phyloP scores from a whole-genome alignment of 1,140 invertebrate genomes.

The Bombyx mori region DNA sequence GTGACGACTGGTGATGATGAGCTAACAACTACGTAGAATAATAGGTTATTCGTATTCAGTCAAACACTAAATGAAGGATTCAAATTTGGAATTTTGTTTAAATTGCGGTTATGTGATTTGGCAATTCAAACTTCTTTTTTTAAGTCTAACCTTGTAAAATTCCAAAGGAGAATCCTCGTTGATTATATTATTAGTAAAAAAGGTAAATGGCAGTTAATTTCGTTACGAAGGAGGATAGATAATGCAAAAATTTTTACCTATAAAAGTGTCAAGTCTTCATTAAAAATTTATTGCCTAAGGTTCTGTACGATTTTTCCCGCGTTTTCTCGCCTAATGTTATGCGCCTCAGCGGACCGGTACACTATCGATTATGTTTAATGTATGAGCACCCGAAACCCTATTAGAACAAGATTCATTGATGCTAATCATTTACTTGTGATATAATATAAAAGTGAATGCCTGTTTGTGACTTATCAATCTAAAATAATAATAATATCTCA shows the following conservation, averaged over 20 bases:
- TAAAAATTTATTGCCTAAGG: constrained; percentile 46
- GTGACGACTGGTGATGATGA: constrained; percentile 18
- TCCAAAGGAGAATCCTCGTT: constrained; percentile 14
- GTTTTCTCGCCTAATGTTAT: background rate
- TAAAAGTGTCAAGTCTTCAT: constrained; percentile 65
- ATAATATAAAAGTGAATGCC: too few species aligned
- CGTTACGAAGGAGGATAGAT: constrained; percentile 40
- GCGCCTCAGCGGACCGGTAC: background rate
- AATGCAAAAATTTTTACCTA: constrained; percentile 66
- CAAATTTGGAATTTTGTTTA: background rate
- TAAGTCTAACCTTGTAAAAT: background rate
- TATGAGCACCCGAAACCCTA: too few species aligned
- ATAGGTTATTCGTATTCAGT: background rate
- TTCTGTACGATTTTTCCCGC: constrained; percentile 10
- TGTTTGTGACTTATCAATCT: too few species aligned
- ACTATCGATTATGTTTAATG: too few species aligned
- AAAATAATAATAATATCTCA: too few species aligned
- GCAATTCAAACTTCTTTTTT: too few species aligned
- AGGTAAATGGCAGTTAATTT: constrained; percentile 59
- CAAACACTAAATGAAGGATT: background rate
- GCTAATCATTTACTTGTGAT: too few species aligned
- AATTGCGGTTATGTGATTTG: background rate
- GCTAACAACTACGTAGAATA: background rate
- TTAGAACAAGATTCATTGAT: too few species aligned
- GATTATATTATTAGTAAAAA: constrained; percentile 37